Base-by-base conservation (phyloP, 1,140 invertebrate genomes). In the Drosophila pachea region DNA sequence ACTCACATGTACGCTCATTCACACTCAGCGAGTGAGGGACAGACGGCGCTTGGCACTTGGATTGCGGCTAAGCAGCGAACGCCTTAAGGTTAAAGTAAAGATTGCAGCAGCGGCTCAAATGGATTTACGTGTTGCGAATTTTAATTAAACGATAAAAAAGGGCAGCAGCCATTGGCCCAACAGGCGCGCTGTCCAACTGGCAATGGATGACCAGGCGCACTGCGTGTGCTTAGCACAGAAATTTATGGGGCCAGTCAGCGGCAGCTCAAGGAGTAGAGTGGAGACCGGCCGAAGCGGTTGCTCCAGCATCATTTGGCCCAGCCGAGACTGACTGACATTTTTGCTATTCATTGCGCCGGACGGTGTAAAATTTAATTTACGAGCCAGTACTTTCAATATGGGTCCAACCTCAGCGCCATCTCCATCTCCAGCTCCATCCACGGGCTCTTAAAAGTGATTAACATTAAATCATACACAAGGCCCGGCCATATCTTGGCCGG, bases 111-210 rank as follows among this genome's bases (percentile, higher is more conserved):
- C 76, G 81, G 81, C 81, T 86, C 81, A 86, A 86, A 86, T 86
- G 81, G 81, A 86, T 86, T 86, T 86, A 86, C 81, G 81, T 86
- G 81, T 86, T 86, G 81, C 81, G 81, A 86, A 86, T 86, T 86
- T 86, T 86, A 86, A 86, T 86, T 86, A 86, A 84, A 84, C 79
- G 79, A 86, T 84, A 84, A 86, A 86, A 82, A 82, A 71, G 74
- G 66, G 56, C 75, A 76, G 45, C 79, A 78, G 78, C 84, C 79
- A 69, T 69, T 65, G 31, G 64, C 67, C 52, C 14, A 36, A 42
- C 22, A 31, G 62, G 62, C 32, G 32, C 11, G 48, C 31, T 32
- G 45, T 31, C 22, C 22, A 22, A 22, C 22, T 29, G 60, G 60
- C 60, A 53, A 60, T 68, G 65, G 60, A 65, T 49, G 63, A 71